Evolutionary conservation across 1,140 invertebrate genomes (phyloP).

Genomic region (Atta cephalotes): DNA sequence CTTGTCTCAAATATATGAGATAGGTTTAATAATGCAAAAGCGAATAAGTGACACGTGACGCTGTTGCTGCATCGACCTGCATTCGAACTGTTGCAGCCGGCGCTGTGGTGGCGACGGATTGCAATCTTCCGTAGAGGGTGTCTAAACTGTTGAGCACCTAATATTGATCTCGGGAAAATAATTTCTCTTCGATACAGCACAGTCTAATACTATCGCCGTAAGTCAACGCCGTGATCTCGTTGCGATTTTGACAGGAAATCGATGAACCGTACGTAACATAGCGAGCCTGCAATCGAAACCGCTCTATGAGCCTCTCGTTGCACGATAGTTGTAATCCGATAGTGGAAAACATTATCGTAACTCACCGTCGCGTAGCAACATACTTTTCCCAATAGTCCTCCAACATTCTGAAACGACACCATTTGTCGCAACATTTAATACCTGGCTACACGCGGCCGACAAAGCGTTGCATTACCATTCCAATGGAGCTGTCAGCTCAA

Average conservation of each 20-base stretch:
- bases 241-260: slow-evolving; percentile 67
- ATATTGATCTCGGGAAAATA: slow-evolving; percentile 52
- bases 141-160: slow-evolving; percentile 42
- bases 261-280: slow-evolving; percentile 45
- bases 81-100: background rate
- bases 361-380: slow-evolving; percentile 8
- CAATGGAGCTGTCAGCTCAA: slow-evolving; percentile 17
- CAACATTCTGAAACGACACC: slow-evolving; percentile 54
- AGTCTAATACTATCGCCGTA: slow-evolving; percentile 40
- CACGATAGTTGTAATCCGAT: slow-evolving; percentile 50
- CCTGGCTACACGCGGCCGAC: background rate
- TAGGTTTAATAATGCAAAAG: slow-evolving; percentile 23
- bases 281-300: slow-evolving; percentile 52
- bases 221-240: slow-evolving; percentile 32
- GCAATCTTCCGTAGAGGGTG: background rate
- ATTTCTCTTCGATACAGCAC: slow-evolving; percentile 44
- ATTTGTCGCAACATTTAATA: slow-evolving; percentile 65
- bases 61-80: slow-evolving; percentile 25
- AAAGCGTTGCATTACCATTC: slow-evolving; percentile 53
- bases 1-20: background rate
- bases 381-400: slow-evolving; percentile 43
- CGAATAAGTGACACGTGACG: slow-evolving; percentile 31
- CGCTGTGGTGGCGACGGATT: background rate
- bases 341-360: slow-evolving; percentile 63
- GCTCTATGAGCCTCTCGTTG: slow-evolving; percentile 18